Evolutionary conservation across 1,140 invertebrate genomes (phyloP).

Genomic region (Platorchestia sp.): DNA sequence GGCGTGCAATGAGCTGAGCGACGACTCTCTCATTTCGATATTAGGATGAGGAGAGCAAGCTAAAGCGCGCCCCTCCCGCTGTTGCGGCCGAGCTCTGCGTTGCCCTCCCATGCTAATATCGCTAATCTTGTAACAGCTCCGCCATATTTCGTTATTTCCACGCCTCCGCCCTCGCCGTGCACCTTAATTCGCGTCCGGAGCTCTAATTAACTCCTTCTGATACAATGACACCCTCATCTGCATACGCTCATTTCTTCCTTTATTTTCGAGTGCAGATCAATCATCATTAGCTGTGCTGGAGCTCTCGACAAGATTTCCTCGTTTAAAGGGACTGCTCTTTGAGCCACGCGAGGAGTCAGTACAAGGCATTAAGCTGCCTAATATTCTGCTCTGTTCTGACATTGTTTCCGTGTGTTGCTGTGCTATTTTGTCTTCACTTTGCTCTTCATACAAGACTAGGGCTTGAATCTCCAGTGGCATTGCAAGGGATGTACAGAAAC

Average conservation of each 20-base stretch:
- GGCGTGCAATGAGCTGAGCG: not conserved
- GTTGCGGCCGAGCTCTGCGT: not conserved
- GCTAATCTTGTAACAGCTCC: conserved; percentile 50
- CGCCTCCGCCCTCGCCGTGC: conserved; percentile 17
- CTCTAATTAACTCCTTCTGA: conserved; percentile 54
- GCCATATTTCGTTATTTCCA: conserved; percentile 49
- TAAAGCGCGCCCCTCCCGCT: not conserved
- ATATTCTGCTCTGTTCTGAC: not conserved
- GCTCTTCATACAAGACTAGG: not conserved
- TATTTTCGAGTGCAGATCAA: conserved; percentile 50
- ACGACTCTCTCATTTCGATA: conserved; percentile 13
- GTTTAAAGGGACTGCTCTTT: not conserved
- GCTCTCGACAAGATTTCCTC: conserved; percentile 44
- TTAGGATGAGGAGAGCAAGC: not conserved
- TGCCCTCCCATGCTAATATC: conserved; percentile 37
- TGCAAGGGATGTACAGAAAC: not conserved
- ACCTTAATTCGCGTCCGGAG: conserved; percentile 31
- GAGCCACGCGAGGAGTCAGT: not conserved
- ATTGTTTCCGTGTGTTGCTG: not conserved
- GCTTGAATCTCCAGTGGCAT: not conserved
- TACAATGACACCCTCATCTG: conserved; percentile 50
- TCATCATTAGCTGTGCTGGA: conserved; percentile 30
- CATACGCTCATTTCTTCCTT: conserved; percentile 47
- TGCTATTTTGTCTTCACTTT: not conserved
- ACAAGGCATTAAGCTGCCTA: not conserved